phyloP scores from a whole-genome alignment of 2,888 invertebrate species.

The Trilocha varians region DNA sequence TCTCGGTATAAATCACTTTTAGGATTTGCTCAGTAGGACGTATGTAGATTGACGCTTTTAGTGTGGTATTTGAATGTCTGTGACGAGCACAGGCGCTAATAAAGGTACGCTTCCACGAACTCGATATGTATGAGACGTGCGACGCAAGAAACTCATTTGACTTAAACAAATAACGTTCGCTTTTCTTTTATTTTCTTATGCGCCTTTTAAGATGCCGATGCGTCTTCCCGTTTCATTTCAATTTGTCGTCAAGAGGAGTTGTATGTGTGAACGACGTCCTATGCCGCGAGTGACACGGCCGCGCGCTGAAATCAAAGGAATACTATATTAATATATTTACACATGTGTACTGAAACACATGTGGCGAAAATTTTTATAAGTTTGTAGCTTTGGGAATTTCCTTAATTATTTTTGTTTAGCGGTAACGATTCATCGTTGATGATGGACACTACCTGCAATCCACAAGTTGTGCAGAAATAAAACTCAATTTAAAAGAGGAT shows the following conservation, averaged over 20 bases:
- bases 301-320: conserved; percentile 16
- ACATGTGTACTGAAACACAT: not conserved
- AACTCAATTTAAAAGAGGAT: no score
- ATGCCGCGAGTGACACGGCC: conserved; percentile 15
- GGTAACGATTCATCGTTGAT: no score
- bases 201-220: conserved; percentile 50
- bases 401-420: no score
- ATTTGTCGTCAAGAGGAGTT: conserved; percentile 27
- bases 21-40: conserved; percentile 63
- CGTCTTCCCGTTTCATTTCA: conserved; percentile 39
- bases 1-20: conserved; percentile 69
- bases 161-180: conserved; percentile 58
- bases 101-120: conserved; percentile 45
- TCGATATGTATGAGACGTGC: conserved; percentile 42
- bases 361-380: not conserved
- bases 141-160: conserved; percentile 66
- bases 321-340: conserved; percentile 7
- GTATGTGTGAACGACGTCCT: conserved; percentile 16
- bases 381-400: no score
- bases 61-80: conserved; percentile 67
- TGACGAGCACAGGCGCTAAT: conserved; percentile 51
- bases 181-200: conserved; percentile 50
- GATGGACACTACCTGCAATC: no score
- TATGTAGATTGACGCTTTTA: conserved; percentile 70
- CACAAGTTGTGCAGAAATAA: no score